Percentiles rank a stretch among this genome's conserved stretches.
phyloP scores from a whole-genome alignment of 1,140 invertebrate species.

The Dermatophagoides farinae region DNA sequence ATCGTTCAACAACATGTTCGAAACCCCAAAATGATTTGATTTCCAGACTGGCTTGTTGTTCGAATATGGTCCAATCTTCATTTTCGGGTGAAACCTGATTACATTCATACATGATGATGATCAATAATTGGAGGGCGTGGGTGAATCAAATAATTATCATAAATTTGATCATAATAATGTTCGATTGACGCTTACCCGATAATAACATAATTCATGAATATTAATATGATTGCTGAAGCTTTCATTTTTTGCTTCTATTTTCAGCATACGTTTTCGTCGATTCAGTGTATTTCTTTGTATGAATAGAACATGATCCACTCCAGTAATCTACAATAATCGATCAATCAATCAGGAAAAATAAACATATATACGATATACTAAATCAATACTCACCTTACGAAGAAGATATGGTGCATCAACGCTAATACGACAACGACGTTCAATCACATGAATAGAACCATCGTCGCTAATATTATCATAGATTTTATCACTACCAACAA shows the following conservation, averaged over 20 bases:
- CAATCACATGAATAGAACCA: conserved; percentile 56
- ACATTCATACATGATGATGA: too few species aligned
- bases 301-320: conserved; percentile 78
- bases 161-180: neutral
- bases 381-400: conserved; percentile 57
- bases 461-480: conserved; percentile 55
- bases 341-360: too few species aligned
- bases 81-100: conserved; percentile 80
- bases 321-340: conserved; percentile 47
- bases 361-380: neutral
- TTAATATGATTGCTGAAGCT: conserved; percentile 63
- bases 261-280: conserved; percentile 48
- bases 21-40: conserved; percentile 93
- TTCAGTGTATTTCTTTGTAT: conserved; percentile 78
- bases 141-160: conserved; percentile 8
- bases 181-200: conserved; percentile 53
- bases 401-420: conserved; percentile 86
- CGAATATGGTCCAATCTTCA: conserved; percentile 85
- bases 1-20: conserved; percentile 81
- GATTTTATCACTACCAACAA: conserved; percentile 66
- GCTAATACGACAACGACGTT: conserved; percentile 69
- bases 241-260: conserved; percentile 85
- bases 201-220: conserved; percentile 75
- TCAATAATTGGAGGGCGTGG: too few species aligned
- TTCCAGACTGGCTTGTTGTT: conserved; percentile 76